Conservation (phyloP, 2,888 invertebrate genomes). For the Invenusta paracnida region DNA sequence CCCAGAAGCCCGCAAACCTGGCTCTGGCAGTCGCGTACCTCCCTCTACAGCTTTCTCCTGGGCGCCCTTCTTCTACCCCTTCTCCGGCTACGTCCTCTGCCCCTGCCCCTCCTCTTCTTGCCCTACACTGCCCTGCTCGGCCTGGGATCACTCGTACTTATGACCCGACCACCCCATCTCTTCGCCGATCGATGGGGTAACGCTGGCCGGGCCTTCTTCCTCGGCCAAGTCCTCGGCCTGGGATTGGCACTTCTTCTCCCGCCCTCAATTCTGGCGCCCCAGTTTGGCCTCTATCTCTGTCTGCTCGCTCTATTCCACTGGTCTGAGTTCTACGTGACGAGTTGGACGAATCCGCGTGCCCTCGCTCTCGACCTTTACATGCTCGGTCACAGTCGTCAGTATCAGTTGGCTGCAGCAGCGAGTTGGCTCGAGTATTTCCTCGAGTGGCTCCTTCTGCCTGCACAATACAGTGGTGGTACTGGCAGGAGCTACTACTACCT, state of each 20-base stretch:
- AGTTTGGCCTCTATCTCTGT: conserved; percentile 77
- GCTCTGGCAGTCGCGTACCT: no score
- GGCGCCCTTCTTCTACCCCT: no score
- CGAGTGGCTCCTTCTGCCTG: conserved; percentile 48
- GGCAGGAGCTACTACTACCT: not conserved
- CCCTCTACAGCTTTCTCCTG: no score
- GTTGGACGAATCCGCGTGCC: conserved; percentile 75
- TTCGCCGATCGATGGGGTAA: not conserved
- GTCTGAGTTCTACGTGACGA: conserved; percentile 83
- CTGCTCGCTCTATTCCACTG: conserved; percentile 82
- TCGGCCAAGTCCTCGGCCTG: not conserved
- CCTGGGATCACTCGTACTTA: not conserved
- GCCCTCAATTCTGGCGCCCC: conserved; percentile 61
- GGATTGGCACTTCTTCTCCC: not conserved
- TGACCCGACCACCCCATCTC: not conserved
- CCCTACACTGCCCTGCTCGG: not conserved
- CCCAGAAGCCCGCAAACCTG: no score
- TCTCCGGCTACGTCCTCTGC: no score
- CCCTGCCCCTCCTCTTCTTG: no score
- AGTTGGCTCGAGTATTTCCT: conserved; percentile 72
- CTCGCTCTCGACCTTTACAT: conserved; percentile 80
- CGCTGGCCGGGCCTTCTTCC: not conserved
- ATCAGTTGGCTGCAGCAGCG: conserved; percentile 71
- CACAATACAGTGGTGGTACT: no score
- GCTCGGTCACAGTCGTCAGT: conserved; percentile 85